A percentile compares a stretch with the other conserved stretches of the same genome.
These are phyloP conservation scores for Campylomormyrus tamandua DNA, from an alignment of 2,113 vertebrate genomes.

Conservation along the genomic window DNA sequence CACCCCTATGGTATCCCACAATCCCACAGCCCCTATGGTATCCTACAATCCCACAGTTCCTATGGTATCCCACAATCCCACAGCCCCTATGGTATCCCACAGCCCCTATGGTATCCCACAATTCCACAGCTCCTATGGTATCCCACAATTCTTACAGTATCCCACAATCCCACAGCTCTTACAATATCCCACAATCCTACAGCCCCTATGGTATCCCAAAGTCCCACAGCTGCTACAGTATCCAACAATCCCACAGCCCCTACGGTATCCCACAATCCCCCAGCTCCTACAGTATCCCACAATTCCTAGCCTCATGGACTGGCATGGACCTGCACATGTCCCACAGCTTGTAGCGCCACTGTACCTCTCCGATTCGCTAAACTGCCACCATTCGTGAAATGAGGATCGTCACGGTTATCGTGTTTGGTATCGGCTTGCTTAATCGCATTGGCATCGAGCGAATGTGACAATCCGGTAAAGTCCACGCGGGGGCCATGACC, in stretches of 20 bases:
- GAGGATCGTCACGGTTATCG: neutral
- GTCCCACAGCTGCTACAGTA: neutral
- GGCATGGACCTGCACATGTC: constrained; percentile 51
- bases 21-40: neutral
- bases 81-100: too few species aligned
- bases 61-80: constrained; percentile 38
- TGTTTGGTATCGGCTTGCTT: neutral
- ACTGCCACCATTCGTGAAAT: neutral
- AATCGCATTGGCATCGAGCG: neutral
- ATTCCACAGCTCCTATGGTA: constrained; percentile 44
- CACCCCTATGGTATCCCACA: neutral
- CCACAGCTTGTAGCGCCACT: constrained; percentile 27
- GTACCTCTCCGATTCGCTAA: neutral
- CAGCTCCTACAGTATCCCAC: constrained; percentile 19
- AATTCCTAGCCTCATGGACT: constrained; percentile 38
- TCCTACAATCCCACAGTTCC: neutral
- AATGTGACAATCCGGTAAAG: neutral
- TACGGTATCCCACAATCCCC: constrained; percentile 37
- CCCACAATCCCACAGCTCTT: neutral
- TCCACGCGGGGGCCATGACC: neutral
- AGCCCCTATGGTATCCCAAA: neutral
- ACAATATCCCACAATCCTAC: constrained; percentile 38
- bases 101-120: constrained; percentile 23
- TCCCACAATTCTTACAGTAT: neutral
- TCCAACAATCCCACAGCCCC: neutral